phyloP scores from a whole-genome alignment of 2,888 invertebrate species.

The Orchesella flavescens region DNA sequence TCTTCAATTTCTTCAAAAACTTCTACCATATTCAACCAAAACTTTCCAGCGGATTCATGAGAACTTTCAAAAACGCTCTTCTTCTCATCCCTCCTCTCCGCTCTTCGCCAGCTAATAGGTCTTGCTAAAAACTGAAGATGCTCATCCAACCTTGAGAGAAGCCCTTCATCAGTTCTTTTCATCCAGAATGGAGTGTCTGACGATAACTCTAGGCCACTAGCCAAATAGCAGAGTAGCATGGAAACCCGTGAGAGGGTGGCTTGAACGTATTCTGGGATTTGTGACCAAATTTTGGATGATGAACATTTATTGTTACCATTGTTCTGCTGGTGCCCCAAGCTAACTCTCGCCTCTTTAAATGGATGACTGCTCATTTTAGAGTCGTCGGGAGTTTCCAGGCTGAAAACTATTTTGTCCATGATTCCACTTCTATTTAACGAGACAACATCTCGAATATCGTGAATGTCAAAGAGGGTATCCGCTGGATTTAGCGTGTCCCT shows the following conservation, averaged over 20 bases:
- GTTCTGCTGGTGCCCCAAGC: background rate
- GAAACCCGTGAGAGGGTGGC: slow-evolving; percentile 49
- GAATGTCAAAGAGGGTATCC: slow-evolving; percentile 59
- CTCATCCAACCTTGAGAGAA: slow-evolving; percentile 60
- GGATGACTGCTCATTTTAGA: slow-evolving; percentile 56
- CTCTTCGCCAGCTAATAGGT: slow-evolving; percentile 54
- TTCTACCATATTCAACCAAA: slow-evolving; percentile 62
- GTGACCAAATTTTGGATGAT: slow-evolving; percentile 3
- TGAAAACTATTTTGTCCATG: slow-evolving; percentile 44
- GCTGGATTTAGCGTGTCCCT: slow-evolving; percentile 42
- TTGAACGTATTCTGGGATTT: slow-evolving; percentile 55
- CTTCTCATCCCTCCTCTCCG: slow-evolving; percentile 36
- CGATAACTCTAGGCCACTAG: slow-evolving; percentile 63
- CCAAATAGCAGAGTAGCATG: slow-evolving; percentile 59
- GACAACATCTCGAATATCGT: slow-evolving; percentile 65
- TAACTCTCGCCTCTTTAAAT: slow-evolving; percentile 59
- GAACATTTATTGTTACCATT: background rate
- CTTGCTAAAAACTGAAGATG: slow-evolving; percentile 64
- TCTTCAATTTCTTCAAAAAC: slow-evolving; percentile 67
- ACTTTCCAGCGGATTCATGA: slow-evolving; percentile 8
- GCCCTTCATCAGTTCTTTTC: slow-evolving; percentile 62
- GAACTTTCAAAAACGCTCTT: slow-evolving; percentile 9
- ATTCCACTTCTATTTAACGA: slow-evolving; percentile 38
- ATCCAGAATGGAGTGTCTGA: slow-evolving; percentile 63
- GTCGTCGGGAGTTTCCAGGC: slow-evolving; percentile 57